Evolutionary conservation across 1,140 invertebrate genomes (phyloP), one percentile per base, ranked within the genome.

Genomic region (Sweltsa coloradensis): DNA sequence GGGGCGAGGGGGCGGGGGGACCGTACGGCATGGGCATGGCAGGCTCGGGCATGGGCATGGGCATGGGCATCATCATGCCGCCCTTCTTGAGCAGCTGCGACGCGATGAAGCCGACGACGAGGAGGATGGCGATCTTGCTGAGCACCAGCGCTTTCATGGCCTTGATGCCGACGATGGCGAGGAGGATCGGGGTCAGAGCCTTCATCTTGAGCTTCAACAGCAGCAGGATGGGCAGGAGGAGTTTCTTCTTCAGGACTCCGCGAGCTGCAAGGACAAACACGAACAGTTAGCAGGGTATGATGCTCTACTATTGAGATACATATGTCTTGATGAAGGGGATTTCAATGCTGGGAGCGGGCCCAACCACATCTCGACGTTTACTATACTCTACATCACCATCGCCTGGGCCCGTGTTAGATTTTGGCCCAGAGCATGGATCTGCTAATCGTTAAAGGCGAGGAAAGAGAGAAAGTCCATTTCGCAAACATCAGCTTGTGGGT

Each of bases 131-230:
- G 34, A 88, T 68, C 63, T 89, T 89, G 52, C 83, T 87, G 51
- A 88, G 72, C 26, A 89, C 74, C 14, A 88, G 65, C 54, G 85
- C 85, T 65, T 89, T 89, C 49, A 84, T 66, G 9, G 85, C 81
- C 64, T 89, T 89, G 40, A 88, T 62, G 47, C 83, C 80, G 60
- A 87, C 77, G 49, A 88, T 66, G 21, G 78, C 74, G 11, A 88
- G 71, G 51, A 88, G 74, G 51, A 89, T 85, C 11, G 85, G 85
- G 75, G 83, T 85, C 19, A 89, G 60, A 22, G 83, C 78, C 65
- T 89, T 88, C 63, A 87, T 67, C 64, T 88, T 89, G 54, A 89
- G 60, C 61, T 89, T 89, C 47, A 89, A 64, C 26, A 88, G 70
- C 53, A 89, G 64, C 41, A 88, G 62, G 34, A 87, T 69, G 3